A percentile compares a stretch with the other conserved stretches of the same genome.
Evolutionary conservation across 2,797 vertebrate genomes (phyloP).

Genomic region (Capromys pilorides): DNA sequence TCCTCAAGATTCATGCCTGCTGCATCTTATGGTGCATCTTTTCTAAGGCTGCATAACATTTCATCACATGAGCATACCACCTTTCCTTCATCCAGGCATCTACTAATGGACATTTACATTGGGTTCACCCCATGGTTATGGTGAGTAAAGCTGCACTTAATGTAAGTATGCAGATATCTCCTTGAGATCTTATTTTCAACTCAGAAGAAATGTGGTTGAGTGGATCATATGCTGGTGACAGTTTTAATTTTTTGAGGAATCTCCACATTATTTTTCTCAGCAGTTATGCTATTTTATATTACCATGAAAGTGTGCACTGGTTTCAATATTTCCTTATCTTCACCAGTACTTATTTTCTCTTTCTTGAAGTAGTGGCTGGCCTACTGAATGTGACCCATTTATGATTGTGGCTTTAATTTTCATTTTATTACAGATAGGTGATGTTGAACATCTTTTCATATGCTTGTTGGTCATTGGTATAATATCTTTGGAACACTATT

Average conservation of each 20-base stretch:
- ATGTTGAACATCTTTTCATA: neutral
- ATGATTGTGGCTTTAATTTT: neutral
- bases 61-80: neutral
- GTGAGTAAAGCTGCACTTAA: neutral
- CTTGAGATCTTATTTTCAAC: neutral
- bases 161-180: neutral
- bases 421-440: constrained; percentile 1
- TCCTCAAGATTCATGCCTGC: neutral
- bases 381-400: neutral
- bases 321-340: neutral
- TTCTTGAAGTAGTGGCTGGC: neutral
- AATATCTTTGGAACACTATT: neutral
- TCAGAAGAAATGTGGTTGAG: neutral
- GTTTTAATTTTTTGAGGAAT: neutral
- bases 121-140: neutral
- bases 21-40: neutral
- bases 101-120: neutral
- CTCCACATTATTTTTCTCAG: neutral
- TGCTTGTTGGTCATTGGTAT: neutral
- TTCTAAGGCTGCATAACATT: neutral
- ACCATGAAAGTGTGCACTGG: neutral
- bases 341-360: neutral
- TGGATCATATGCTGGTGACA: neutral
- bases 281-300: neutral
- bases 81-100: neutral